Percentiles rank a stretch among this genome's conserved stretches.
Evolutionary conservation across 2,888 invertebrate genomes (phyloP).

Genomic region (Platycnemis pennipes): DNA sequence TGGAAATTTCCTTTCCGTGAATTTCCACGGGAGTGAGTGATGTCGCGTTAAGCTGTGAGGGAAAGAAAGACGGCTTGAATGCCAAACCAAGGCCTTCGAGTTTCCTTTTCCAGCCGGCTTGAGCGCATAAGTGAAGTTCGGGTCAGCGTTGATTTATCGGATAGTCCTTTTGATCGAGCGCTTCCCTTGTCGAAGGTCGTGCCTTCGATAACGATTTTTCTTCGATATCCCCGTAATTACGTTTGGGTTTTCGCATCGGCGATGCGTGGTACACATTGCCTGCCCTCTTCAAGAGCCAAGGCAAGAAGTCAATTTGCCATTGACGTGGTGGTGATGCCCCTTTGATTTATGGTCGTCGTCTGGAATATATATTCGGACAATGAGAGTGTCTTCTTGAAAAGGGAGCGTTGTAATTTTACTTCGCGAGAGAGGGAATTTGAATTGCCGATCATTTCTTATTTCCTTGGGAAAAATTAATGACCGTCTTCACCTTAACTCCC

Average conservation of each 20-base stretch:
- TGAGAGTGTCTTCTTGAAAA: background rate
- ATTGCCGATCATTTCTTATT: background rate
- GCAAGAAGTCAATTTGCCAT: background rate
- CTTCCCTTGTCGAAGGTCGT: conserved; percentile 16
- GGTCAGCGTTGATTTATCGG: conserved; percentile 10
- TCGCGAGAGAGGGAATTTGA: background rate
- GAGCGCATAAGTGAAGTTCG: background rate
- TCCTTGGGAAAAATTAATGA: too few species aligned
- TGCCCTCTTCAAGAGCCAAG: background rate
- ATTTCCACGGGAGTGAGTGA: background rate
- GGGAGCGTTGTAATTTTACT: background rate
- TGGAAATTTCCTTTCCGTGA: background rate
- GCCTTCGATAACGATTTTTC: conserved; percentile 8
- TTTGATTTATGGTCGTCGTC: conserved; percentile 3
- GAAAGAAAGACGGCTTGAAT: background rate
- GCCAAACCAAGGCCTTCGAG: conserved; percentile 18
- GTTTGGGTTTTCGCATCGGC: background rate
- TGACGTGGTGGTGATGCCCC: background rate
- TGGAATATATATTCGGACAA: background rate
- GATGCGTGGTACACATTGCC: background rate
- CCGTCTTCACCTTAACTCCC: too few species aligned
- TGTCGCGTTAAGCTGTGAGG: background rate
- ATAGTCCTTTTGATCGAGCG: background rate
- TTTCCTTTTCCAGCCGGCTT: background rate
- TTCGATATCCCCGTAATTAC: background rate